Evolutionary conservation across 2,113 vertebrate species (phyloP), one percentile per base, ranked within the genome.

Genomic region (Odobenus rosmarus): DNA sequence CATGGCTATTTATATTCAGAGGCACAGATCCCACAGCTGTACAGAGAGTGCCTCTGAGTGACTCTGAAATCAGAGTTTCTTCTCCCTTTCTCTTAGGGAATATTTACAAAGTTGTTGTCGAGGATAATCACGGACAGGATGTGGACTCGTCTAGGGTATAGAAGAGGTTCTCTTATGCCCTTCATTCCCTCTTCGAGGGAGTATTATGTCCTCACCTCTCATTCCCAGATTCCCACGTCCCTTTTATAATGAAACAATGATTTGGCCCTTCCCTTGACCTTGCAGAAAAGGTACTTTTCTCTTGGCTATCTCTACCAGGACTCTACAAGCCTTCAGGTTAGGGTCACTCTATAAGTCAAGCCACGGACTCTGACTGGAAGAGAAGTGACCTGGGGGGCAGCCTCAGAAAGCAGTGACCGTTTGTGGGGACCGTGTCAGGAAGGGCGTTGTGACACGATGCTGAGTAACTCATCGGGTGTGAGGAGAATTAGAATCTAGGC

Each of bases 1-100:
- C 81, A 31, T 1, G 9, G 88, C 90, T 97, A 96, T 97, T 97
- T 96, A 67, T 94, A 95, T 64, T 76, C 93, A 90, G 82, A 97
- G 36, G 19, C 96, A 93, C 46, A 93, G 90, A 93, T 64, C 93
- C 53, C 55, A 93, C 96, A 97, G 97, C 96, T 97, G 96, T 96
- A 94, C 85, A 88, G 90, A 91, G 88, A 96, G 51, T 21, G 88
- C 59, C 49, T 95, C 42, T 0, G 24, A 80, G 94, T 94, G 92
- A n/a, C 71, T 85, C 36, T 46, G 93, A 97, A 92, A 96, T 96
- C 90, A 92, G 76, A 94, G 28, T 94, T 92, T 92, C 93, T 97
- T 82, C 71, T 85, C 71, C 12, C 13, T 77, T 89, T 83, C 64
- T 64, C n/a, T 74, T 71, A 67, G 88, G 88, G 80, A 61, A 93